Conservation (phyloP, 2,888 invertebrate genomes). For the Agrilus mali region DNA sequence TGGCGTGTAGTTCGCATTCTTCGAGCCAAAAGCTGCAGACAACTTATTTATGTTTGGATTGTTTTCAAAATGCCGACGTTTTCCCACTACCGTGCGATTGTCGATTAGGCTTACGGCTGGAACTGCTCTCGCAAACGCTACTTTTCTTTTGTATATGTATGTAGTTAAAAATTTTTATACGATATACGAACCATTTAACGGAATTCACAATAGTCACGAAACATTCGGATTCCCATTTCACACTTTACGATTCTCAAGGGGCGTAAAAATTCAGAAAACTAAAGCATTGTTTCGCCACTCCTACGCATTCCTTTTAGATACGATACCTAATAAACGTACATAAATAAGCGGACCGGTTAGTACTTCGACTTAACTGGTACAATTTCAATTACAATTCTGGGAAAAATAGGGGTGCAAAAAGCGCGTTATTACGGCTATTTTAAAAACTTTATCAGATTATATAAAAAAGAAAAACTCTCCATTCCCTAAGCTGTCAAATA, state of each 20-base stretch:
- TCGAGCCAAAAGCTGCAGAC: conserved; percentile 32
- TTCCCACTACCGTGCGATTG: conserved; percentile 30
- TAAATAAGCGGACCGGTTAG: too few species aligned
- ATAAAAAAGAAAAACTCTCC: too few species aligned
- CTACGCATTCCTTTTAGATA: background rate
- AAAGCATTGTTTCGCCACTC: background rate
- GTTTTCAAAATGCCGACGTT: conserved; percentile 37
- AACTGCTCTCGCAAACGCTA: background rate
- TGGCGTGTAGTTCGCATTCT: conserved; percentile 32
- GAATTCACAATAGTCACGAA: conserved; percentile 31
- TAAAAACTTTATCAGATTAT: too few species aligned
- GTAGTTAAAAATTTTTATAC: conserved; percentile 21
- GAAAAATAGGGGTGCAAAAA: too few species aligned
- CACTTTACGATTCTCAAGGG: background rate
- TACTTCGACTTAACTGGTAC: too few species aligned
- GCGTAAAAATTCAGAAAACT: background rate
- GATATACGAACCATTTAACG: conserved; percentile 31
- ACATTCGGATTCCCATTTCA: conserved; percentile 10
- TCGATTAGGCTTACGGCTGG: conserved; percentile 22
- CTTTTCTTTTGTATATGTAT: conserved; percentile 13
- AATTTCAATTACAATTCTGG: too few species aligned
- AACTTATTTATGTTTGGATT: conserved; percentile 39
- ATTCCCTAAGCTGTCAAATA: too few species aligned
- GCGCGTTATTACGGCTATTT: too few species aligned
- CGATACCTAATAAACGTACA: too few species aligned